A percentile compares a stretch with the other conserved stretches of the same genome.
phyloP scores from a whole-genome alignment of 2,113 vertebrate genomes.

The Lophotis ruficrista region DNA sequence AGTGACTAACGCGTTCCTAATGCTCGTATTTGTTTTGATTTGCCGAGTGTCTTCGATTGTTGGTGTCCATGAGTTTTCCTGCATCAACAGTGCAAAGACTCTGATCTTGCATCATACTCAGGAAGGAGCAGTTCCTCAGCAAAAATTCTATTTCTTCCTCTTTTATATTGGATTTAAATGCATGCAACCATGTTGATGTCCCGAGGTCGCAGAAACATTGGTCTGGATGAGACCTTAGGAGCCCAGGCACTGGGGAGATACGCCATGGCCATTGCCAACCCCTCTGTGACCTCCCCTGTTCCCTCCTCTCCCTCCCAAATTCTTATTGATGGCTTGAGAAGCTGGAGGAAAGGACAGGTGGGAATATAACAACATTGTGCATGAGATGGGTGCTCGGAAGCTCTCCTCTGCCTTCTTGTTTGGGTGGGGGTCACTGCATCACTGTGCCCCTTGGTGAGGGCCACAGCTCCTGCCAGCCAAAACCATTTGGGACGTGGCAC shows the following conservation, averaged over 20 bases:
- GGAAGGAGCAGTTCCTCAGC: background rate
- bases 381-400: background rate
- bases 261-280: background rate
- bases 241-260: background rate
- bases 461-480: background rate
- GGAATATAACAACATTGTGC: background rate
- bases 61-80: background rate
- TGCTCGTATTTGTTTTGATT: background rate
- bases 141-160: background rate
- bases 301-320: background rate
- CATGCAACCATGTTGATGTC: background rate
- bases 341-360: background rate
- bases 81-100: background rate
- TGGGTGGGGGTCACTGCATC: background rate
- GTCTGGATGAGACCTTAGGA: background rate
- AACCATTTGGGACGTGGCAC: background rate
- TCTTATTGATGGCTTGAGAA: background rate
- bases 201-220: background rate
- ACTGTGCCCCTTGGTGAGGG: accelerated
- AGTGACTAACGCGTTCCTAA: background rate
- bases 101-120: background rate
- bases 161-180: background rate
- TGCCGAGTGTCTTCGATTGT: background rate
- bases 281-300: background rate
- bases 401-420: background rate